Conservation (phyloP, 2,888 invertebrate species). For the Sminthurides aquaticus region DNA sequence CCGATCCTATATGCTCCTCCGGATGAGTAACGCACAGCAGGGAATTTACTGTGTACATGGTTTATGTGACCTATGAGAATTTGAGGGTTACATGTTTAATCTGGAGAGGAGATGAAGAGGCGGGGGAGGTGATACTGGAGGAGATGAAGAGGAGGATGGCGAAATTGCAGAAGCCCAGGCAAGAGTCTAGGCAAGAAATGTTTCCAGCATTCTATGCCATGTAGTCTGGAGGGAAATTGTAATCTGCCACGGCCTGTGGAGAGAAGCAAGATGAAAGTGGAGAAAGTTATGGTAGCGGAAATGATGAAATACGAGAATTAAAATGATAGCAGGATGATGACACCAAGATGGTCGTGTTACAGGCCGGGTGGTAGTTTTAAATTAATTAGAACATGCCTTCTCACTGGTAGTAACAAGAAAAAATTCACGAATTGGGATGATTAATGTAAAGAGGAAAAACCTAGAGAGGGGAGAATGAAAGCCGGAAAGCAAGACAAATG, state of each 20-base stretch:
- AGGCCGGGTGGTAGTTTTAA: background rate
- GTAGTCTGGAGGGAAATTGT: background rate
- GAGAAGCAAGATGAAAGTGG: background rate
- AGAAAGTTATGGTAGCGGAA: background rate
- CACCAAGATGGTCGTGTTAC: background rate
- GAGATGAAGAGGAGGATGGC: background rate
- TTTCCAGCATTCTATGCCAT: background rate
- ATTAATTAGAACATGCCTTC: background rate
- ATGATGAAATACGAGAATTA: background rate
- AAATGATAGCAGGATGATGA: background rate
- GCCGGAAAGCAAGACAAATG: too few relatives aligned
- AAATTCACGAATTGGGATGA: too few relatives aligned
- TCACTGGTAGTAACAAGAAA: too few relatives aligned
- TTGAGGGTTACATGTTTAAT: background rate
- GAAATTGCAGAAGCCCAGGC: background rate
- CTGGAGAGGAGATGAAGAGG: background rate
- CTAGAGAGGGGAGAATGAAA: too few relatives aligned
- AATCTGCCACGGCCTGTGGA: background rate
- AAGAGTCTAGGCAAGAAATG: background rate
- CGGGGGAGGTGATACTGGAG: background rate
- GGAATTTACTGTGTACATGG: background rate
- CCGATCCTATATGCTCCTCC: too few relatives aligned
- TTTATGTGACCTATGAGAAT: background rate
- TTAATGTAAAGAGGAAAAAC: too few relatives aligned
- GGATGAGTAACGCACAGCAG: too few relatives aligned